Percentiles rank a stretch among this genome's conserved stretches.
These are phyloP conservation scores for Neoascia interrupta DNA, from an alignment of 2,888 invertebrate genomes.

Conservation along the genomic window DNA sequence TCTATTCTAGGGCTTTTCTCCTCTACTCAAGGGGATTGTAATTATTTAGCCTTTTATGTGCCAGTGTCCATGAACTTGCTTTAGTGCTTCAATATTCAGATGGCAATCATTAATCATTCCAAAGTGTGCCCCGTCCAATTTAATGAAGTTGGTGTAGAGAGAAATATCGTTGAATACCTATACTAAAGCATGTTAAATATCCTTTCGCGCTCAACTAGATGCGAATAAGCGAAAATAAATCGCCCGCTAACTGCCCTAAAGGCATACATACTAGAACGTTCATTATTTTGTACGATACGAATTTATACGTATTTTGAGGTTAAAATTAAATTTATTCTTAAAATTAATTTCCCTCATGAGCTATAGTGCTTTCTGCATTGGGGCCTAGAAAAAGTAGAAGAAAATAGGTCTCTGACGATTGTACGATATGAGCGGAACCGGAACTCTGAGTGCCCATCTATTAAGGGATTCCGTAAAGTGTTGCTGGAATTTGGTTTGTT, in stretches of 20 bases:
- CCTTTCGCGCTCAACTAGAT: background rate
- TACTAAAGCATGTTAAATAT: too few species aligned
- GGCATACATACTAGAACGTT: too few species aligned
- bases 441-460: conserved; percentile 9
- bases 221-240: conserved; percentile 15
- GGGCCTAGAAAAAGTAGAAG: background rate
- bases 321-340: conserved; percentile 43
- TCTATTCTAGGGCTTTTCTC: too few species aligned
- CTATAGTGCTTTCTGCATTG: background rate
- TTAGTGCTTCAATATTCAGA: too few species aligned
- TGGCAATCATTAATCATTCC: conserved; percentile 44
- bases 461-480: conserved; percentile 30
- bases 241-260: conserved; percentile 19
- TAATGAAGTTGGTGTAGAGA: too few species aligned
- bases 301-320: conserved; percentile 46
- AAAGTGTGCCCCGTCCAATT: background rate
- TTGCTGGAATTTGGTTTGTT: conserved; percentile 5
- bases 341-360: conserved; percentile 26
- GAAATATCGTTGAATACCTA: too few species aligned
- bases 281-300: conserved; percentile 31
- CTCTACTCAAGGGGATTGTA: too few species aligned
- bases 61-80: too few species aligned
- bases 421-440: conserved; percentile 11
- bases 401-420: conserved; percentile 16
- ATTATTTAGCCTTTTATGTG: too few species aligned